Base-by-base conservation (phyloP, 2,888 invertebrate species). In the Pseudolycoriella hygida region DNA sequence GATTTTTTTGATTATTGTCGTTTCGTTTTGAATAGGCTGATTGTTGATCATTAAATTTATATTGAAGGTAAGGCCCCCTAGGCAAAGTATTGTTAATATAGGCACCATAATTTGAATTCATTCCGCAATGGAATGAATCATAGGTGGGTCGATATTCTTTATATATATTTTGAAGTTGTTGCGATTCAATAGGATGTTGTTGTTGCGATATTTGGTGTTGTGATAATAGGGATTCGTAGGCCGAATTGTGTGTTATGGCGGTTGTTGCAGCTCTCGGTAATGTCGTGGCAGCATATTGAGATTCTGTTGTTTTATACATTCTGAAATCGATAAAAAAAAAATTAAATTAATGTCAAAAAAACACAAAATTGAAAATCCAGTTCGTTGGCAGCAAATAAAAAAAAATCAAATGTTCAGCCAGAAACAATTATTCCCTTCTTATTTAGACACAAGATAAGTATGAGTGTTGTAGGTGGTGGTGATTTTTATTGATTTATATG, bases 1-100 rank as follows among this genome's bases (percentile, higher is more conserved):
- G 19, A 20, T 42, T 34, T 31, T 44, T 42, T 40, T 42, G 45
- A 32, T 43, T 30, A 46, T 43, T 43, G 45, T 46, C 42, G 17
- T 18, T 43, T 25, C 25, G 4, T 25, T 25, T 25, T 37, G 19
- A 15, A 32, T 42, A 32, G 11, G 30, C 25, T 42, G 32, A 42
- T 43, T 47, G 48, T 38, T 50, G 48, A 49, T 52, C 52, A 49
- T 52, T 50, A 49, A 49, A 47, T 53, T 53, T 53, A 49, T 53
- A 53, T 51, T 53, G 53, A 50, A 53, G 49, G 49, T 53, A 53
- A 53, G 53, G 53, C 51, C 53, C 53, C 49, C 53, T 51, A 48
- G 52, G 53, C 47, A 51, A 50, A 46, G 50, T 49, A 47, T 48
- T 51, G 48, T 48, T 46, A 46, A 46, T 48, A 50, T 52, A 53